Evolutionary conservation across 2,888 invertebrate species (phyloP).

Genomic region (Gymnoscelis rufifasciata): DNA sequence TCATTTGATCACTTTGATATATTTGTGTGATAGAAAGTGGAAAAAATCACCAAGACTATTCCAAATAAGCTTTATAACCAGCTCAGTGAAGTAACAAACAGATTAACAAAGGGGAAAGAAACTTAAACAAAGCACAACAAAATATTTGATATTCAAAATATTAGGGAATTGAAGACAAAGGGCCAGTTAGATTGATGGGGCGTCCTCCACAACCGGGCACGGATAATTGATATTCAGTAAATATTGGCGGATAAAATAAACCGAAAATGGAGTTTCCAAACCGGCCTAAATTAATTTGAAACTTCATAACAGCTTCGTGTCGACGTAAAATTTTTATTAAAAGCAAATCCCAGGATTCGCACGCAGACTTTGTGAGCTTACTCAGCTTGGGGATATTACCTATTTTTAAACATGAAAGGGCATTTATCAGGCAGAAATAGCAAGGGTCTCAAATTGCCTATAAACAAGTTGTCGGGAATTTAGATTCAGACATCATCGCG

Average conservation of each 20-base stretch:
- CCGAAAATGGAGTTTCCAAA: conserved; percentile 74
- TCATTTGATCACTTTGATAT: no score
- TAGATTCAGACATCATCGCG: no score
- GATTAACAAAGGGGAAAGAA: background rate
- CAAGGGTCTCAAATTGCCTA: no score
- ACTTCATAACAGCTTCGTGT: conserved; percentile 70
- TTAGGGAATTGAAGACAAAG: conserved; percentile 31
- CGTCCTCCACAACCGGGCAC: conserved; percentile 35
- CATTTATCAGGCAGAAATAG: no score
- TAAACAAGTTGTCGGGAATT: no score
- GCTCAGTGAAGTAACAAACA: background rate
- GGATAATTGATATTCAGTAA: conserved; percentile 76
- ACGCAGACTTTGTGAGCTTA: conserved; percentile 37
- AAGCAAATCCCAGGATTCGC: conserved; percentile 51
- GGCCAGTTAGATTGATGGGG: conserved; percentile 53
- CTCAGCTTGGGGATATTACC: conserved; percentile 7
- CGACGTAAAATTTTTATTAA: conserved; percentile 65
- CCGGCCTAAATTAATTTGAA: conserved; percentile 75
- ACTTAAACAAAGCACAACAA: conserved; percentile 7
- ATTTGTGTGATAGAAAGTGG: no score
- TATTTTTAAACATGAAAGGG: background rate
- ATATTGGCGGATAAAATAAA: conserved; percentile 76
- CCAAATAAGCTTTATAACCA: no score
- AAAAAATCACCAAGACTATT: no score
- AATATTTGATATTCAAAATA: conserved; percentile 17